These are phyloP conservation scores for Catagonus wagneri DNA, from an alignment of 2,113 vertebrate genomes.

Conservation along the genomic window DNA sequence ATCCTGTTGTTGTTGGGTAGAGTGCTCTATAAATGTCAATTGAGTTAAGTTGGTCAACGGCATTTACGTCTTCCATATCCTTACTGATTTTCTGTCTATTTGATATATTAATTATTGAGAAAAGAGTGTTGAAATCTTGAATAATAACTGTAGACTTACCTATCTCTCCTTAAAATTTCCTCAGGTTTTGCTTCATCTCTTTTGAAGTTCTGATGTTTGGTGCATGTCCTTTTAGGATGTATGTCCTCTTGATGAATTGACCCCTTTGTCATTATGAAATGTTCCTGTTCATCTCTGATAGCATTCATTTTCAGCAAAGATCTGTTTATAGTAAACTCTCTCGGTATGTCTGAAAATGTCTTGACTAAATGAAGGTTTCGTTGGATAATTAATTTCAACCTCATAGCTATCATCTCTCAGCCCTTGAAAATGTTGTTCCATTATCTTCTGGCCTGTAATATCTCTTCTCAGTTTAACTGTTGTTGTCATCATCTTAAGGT, in stretches of 20 bases:
- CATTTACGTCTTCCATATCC: slow-evolving; percentile 39
- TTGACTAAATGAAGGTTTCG: slow-evolving; percentile 50
- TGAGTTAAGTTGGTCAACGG: not conserved
- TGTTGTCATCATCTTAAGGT: not conserved
- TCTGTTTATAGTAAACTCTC: slow-evolving; percentile 39
- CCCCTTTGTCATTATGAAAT: slow-evolving; percentile 18
- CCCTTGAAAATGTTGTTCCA: slow-evolving; percentile 30
- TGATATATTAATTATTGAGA: slow-evolving; percentile 56
- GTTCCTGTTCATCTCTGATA: not conserved
- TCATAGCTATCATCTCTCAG: not conserved
- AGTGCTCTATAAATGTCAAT: slow-evolving; percentile 48
- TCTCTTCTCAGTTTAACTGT: slow-evolving; percentile 41
- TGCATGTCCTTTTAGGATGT: slow-evolving; percentile 24
- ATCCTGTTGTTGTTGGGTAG: not conserved
- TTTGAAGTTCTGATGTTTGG: slow-evolving; percentile 33
- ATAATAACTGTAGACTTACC: slow-evolving; percentile 12
- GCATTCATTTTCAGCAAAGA: not conserved
- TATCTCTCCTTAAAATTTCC: slow-evolving; percentile 15
- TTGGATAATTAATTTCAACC: slow-evolving; percentile 61
- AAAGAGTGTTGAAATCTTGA: slow-evolving; percentile 44
- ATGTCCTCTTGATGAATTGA: slow-evolving; percentile 19
- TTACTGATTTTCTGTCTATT: slow-evolving; percentile 59
- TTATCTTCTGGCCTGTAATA: slow-evolving; percentile 44
- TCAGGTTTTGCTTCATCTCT: not conserved
- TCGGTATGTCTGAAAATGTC: slow-evolving; percentile 57